Percentiles rank a stretch among this genome's conserved stretches.
Evolutionary conservation across 2,113 vertebrate genomes (phyloP).

Genomic region (Oncorhynchus kisutch): DNA sequence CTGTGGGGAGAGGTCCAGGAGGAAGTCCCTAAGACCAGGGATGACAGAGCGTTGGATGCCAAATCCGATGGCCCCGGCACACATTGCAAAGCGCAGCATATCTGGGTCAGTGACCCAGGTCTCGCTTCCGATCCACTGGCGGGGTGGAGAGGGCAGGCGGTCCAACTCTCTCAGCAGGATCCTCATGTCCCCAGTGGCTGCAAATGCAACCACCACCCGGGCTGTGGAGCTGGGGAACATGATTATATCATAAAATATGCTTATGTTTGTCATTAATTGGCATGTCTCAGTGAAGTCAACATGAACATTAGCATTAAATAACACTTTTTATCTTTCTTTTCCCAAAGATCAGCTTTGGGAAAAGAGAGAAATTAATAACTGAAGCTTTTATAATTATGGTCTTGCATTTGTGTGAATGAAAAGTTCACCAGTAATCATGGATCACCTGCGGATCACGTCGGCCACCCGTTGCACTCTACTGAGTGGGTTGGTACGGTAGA

Average conservation of each 20-base stretch:
- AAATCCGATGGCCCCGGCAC: constrained; percentile 59
- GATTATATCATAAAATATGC: too few relatives aligned
- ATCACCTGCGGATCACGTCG: constrained; percentile 63
- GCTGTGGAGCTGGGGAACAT: constrained; percentile 55
- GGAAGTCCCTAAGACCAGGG: constrained; percentile 64
- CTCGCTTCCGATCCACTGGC: constrained; percentile 73
- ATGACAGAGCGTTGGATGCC: constrained; percentile 59
- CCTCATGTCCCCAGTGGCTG: constrained; percentile 49
- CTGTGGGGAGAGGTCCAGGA: constrained; percentile 50
- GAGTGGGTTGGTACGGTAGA: constrained; percentile 50
- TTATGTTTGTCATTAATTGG: too few relatives aligned
- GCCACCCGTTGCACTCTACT: constrained; percentile 59
- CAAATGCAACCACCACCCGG: constrained; percentile 60
- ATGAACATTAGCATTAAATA: too few relatives aligned
- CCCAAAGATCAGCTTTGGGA: too few relatives aligned
- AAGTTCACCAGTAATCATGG: too few relatives aligned
- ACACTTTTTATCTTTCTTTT: too few relatives aligned
- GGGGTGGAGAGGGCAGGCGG: constrained; percentile 34
- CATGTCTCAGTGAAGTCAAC: too few relatives aligned
- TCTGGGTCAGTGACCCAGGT: constrained; percentile 61
- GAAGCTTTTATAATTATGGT: background rate
- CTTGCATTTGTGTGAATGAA: too few relatives aligned
- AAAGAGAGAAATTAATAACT: too few relatives aligned
- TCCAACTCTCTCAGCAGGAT: constrained; percentile 59
- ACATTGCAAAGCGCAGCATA: constrained; percentile 48